Evolutionary conservation across 30 jellyfish, hydroid and myxozoan species (phyloP), one percentile per base, ranked within the genome.

Genomic region (Pelagia noctiluca): DNA sequence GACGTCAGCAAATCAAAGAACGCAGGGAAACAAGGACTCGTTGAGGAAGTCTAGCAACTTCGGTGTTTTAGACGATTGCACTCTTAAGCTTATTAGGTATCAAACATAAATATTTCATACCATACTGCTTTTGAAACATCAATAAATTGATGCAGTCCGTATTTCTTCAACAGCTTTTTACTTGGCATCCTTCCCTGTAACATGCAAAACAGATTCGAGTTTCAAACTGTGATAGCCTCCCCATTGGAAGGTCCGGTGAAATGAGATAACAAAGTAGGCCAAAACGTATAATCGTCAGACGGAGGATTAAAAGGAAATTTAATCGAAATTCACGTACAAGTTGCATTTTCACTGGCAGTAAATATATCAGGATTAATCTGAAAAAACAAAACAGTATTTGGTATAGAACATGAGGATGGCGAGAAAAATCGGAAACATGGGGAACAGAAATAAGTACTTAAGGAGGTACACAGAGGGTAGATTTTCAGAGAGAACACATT

Each of bases 171-270:
- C 10, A 93, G 92, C 36, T 86, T 87, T 42, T 31, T 48, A 71
- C 97, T 80, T 1, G 98, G 98, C 98, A 93, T 93, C 35, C 88
- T 65, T 35, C 96, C 98, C 98, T 93, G n/a, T n/a, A n/a, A n/a
- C n/a, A n/a, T n/a, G n/a, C n/a, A n/a, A n/a, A n/a, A n/a, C n/a
- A n/a, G n/a, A n/a, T n/a, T n/a, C n/a, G n/a, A n/a, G n/a, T n/a
- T n/a, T n/a, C n/a, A n/a, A n/a, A n/a, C n/a, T n/a, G n/a, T n/a
- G n/a, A n/a, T n/a, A n/a, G n/a, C n/a, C n/a, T n/a, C n/a, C n/a
- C n/a, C n/a, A n/a, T n/a, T n/a, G n/a, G n/a, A n/a, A n/a, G n/a
- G n/a, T n/a, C n/a, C n/a, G n/a, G n/a, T n/a, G n/a, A n/a, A n/a
- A n/a, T n/a, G n/a, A n/a, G n/a, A n/a, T n/a, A n/a, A n/a, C n/a